Percentiles rank a stretch among this genome's conserved stretches.
These are phyloP conservation scores for Syngnathus acus DNA, from an alignment of 2,797 vertebrate genomes.

Conservation along the genomic window DNA sequence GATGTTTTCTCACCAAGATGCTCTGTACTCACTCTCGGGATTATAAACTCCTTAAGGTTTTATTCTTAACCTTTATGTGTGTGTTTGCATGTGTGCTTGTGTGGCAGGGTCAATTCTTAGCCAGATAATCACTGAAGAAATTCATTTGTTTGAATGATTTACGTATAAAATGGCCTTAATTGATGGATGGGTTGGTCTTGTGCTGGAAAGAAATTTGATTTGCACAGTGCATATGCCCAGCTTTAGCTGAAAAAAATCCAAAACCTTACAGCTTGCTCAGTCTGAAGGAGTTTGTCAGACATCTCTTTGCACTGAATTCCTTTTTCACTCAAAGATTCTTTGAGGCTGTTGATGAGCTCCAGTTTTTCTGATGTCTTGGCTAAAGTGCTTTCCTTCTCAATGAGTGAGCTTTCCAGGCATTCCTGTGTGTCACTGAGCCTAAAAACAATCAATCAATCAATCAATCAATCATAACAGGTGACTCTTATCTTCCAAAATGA, in stretches of 20 bases:
- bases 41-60: no score
- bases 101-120: no score
- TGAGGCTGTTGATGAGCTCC: conserved; percentile 68
- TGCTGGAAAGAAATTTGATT: background rate
- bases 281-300: conserved; percentile 72
- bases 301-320: conserved; percentile 70
- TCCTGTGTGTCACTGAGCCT: conserved; percentile 80
- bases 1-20: no score
- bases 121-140: no score
- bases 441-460: background rate
- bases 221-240: background rate
- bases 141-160: no score
- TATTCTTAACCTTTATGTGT: no score
- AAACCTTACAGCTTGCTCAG: conserved; percentile 70
- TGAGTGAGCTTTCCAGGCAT: conserved; percentile 79
- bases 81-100: no score
- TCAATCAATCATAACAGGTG: background rate
- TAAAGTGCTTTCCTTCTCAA: conserved; percentile 81
- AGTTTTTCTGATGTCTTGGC: conserved; percentile 71
- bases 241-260: background rate
- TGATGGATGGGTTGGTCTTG: no score
- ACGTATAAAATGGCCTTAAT: no score
- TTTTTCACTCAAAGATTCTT: conserved; percentile 68
- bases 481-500: background rate
- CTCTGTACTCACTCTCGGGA: no score